Evolutionary conservation across 1,140 invertebrate genomes (phyloP).

Genomic region (Lamellibrachia luymesi): DNA sequence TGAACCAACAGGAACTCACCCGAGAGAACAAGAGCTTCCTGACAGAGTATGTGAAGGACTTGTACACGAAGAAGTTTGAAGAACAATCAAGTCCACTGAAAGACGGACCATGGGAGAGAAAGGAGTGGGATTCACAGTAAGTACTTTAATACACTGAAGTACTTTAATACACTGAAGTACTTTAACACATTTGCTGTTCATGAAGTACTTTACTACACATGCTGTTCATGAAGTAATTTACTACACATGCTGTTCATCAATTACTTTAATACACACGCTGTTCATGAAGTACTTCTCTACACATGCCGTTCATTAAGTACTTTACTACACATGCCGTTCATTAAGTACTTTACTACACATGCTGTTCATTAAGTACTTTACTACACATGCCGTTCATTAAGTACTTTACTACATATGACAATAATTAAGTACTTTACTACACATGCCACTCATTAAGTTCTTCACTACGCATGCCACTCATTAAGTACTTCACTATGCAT

Average conservation of each 20-base stretch:
- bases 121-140: slow-evolving; percentile 65
- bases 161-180: slow-evolving; percentile 16
- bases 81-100: slow-evolving; percentile 62
- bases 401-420: no score
- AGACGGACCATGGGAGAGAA: slow-evolving; percentile 59
- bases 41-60: slow-evolving; percentile 69
- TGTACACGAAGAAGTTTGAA: slow-evolving; percentile 46
- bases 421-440: background rate
- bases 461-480: no score
- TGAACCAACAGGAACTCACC: slow-evolving; percentile 68
- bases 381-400: no score
- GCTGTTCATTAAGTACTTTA: no score
- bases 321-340: no score
- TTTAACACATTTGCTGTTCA: background rate
- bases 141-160: background rate
- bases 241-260: no score
- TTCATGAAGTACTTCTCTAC: no score
- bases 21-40: slow-evolving; percentile 80
- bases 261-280: no score
- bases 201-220: slow-evolving; percentile 2
- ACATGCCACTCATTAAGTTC: background rate
- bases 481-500: no score
- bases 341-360: no score
- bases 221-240: no score
- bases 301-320: no score